Percentiles rank a stretch among this genome's conserved stretches.
phyloP scores from a whole-genome alignment of 2,888 invertebrate species.

The Sphaerophoria taeniata region DNA sequence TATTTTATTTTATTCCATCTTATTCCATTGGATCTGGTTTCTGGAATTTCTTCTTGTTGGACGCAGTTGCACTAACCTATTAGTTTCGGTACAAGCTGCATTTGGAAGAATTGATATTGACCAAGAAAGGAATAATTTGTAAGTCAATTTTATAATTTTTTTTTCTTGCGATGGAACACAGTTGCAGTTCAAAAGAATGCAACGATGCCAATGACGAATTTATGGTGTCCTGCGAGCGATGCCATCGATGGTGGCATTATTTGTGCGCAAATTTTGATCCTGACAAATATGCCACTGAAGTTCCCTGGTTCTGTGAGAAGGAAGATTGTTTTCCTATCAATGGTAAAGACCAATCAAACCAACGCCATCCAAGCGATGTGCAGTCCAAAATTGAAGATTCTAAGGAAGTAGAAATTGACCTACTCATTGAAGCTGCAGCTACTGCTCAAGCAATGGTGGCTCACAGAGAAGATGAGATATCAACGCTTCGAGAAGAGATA shows the following conservation, averaged over 20 bases:
- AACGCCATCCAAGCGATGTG: not conserved
- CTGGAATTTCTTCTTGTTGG: not conserved
- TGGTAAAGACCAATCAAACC: no score
- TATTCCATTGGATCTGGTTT: no score
- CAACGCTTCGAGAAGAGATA: slow-evolving; percentile 12
- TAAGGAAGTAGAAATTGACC: not conserved
- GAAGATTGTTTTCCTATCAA: not conserved
- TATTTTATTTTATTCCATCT: slow-evolving; percentile 30
- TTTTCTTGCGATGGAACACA: not conserved
- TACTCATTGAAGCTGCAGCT: slow-evolving; percentile 21
- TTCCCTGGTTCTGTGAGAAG: slow-evolving; percentile 18
- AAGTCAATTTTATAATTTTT: no score
- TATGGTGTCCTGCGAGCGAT: slow-evolving; percentile 26
- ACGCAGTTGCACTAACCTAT: no score
- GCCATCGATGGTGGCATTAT: slow-evolving; percentile 46
- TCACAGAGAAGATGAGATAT: slow-evolving; percentile 21
- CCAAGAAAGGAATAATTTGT: no score
- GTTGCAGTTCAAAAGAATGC: slow-evolving; percentile 2
- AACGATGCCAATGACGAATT: not conserved
- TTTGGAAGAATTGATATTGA: not conserved
- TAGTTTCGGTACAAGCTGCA: not conserved
- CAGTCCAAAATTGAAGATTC: not conserved
- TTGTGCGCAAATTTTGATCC: slow-evolving; percentile 43
- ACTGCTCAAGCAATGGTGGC: slow-evolving; percentile 27
- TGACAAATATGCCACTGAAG: not conserved